Base-by-base conservation (phyloP, 1,140 invertebrate genomes). In the Ceratosolen solmsi region DNA sequence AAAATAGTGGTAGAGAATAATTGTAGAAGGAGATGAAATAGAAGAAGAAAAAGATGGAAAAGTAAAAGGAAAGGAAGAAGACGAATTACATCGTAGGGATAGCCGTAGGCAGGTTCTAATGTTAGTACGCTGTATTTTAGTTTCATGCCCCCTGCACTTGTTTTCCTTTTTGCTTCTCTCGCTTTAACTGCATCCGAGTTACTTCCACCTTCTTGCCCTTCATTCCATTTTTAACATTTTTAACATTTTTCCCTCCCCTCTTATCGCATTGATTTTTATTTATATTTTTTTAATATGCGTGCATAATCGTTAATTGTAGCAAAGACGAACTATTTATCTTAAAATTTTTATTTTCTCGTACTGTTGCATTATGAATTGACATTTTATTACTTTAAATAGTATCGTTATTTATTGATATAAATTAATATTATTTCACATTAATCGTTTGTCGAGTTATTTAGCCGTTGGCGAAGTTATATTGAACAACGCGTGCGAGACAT, bases 81-180 rank as follows among this genome's bases (percentile, higher is more conserved):
- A 63, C 41, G 30, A 68, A 68, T 68, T 78, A 68, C 27, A 51
- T 68, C 7, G 41, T 4, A 65, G 41, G 33, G 7, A 68, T 46
- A 20, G 33, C 77, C 30, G 58, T 63, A 17, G 38, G 38, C 38
- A 38, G n/a, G 46, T 79, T 79, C 49, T 79, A 79, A 54, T 79
- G 49, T 79, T 79, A 71, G 65, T 41, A 38, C 49, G 20, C 11
- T 30, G 60, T 68, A 78, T 68, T 78, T 78, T 78, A 78, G 60
- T 78, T 68, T 65, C 75, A 49, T 65, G 58, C 60, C 63, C 33
- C 33, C 25, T 36, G 15, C 33, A 38, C 17, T 68, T 38, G 5
- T 65, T 38, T 49, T 71, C n/a, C 9, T 25, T 71, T 49, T 71
- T 49, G 15, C 36, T 49, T 0, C 22, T 30, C 7, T 20, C 30